Percentiles rank a stretch among this genome's conserved stretches.
These are phyloP conservation scores for Brienomyrus brachyistius DNA, from an alignment of 2,113 vertebrate genomes.

Conservation along the genomic window DNA sequence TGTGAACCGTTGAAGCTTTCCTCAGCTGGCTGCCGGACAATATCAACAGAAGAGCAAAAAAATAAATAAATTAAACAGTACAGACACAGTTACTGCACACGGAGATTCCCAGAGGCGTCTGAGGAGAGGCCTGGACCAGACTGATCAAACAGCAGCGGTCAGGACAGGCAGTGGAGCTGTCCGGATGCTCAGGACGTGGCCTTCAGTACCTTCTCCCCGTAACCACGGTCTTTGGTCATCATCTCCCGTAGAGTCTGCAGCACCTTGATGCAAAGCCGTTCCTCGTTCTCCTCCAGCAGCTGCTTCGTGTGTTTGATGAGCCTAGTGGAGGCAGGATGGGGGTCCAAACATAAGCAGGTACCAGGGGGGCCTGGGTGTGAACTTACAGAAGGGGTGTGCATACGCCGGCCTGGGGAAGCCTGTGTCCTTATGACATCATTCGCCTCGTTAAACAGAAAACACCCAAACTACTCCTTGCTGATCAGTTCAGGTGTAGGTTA, in stretches of 20 bases:
- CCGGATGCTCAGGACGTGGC: background rate
- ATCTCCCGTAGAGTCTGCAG: slow-evolving; percentile 95
- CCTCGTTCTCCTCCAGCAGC: slow-evolving; percentile 93
- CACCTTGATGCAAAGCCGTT: slow-evolving; percentile 96
- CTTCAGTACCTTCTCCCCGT: slow-evolving; percentile 85
- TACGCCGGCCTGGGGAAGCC: background rate
- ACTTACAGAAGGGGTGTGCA: background rate
- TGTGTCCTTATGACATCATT: background rate
- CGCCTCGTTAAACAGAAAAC: background rate
- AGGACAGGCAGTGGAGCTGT: no score
- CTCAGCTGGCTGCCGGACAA: background rate
- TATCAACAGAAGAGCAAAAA: background rate
- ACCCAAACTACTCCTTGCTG: background rate
- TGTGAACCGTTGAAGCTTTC: background rate
- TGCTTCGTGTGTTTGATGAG: slow-evolving; percentile 97
- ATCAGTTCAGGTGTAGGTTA: background rate
- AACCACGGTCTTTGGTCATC: slow-evolving; percentile 97
- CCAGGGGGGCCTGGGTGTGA: background rate
- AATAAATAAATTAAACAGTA: background rate
- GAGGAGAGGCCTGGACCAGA: background rate
- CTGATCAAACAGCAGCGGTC: background rate
- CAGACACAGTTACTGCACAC: background rate
- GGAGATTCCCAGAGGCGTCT: background rate
- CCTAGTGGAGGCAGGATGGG: slow-evolving; percentile 49
- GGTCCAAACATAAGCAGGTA: background rate